Conservation (phyloP, 2,888 invertebrate genomes). For the Agonopterix subpropinquella region DNA sequence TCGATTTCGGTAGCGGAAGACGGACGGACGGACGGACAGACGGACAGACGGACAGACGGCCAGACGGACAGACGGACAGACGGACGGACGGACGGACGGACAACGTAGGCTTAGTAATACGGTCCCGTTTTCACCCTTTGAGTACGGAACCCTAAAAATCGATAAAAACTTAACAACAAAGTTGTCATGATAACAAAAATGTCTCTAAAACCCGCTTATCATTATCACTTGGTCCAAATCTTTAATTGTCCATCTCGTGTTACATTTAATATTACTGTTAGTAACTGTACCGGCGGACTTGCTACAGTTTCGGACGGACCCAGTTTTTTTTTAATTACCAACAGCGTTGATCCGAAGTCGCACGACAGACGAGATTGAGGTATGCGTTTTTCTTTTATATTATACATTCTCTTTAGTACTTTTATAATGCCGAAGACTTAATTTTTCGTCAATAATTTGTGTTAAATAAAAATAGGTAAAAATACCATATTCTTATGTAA, state of each 20-base stretch:
- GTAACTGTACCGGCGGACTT: conserved; percentile 53
- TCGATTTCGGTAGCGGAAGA: too few relatives aligned
- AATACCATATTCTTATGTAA: too few relatives aligned
- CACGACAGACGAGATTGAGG: conserved; percentile 2
- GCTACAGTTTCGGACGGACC: conserved; percentile 54
- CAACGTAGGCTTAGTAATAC: too few relatives aligned
- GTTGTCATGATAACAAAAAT: neutral
- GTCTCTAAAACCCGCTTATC: conserved; percentile 7
- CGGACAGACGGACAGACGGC: too few relatives aligned
- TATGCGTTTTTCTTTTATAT: conserved; percentile 1
- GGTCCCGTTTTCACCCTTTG: too few relatives aligned
- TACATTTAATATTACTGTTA: conserved; percentile 61
- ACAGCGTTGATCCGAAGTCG: conserved; percentile 16
- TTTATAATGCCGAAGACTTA: neutral
- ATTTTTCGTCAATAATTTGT: too few relatives aligned
- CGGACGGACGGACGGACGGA: too few relatives aligned
- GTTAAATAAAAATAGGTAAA: too few relatives aligned
- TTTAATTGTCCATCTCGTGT: conserved; percentile 46
- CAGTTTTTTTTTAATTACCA: conserved; percentile 52
- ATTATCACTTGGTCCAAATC: conserved; percentile 21
- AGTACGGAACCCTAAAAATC: too few relatives aligned
- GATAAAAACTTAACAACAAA: too few relatives aligned
- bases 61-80: too few relatives aligned
- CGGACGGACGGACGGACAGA: too few relatives aligned
- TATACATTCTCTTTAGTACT: neutral